phyloP scores from a whole-genome alignment of 2,797 vertebrate genomes.

The Artibeus jamaicensis region DNA sequence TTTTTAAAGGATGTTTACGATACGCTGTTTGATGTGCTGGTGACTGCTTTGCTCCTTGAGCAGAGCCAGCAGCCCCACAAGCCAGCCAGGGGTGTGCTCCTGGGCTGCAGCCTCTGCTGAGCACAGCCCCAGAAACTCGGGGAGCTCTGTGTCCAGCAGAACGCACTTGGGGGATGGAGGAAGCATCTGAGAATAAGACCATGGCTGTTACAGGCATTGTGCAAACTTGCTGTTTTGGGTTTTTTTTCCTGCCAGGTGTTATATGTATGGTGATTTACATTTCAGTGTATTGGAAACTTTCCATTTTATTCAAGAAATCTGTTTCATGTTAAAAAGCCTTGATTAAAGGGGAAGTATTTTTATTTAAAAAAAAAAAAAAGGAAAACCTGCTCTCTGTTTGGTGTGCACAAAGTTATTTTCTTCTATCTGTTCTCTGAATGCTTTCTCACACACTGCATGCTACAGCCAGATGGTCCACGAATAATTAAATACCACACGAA shows the following conservation, averaged over 20 bases:
- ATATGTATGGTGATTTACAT: conserved; percentile 50
- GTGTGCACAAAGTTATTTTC: not conserved
- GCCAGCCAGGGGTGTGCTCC: not conserved
- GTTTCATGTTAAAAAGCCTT: conserved; percentile 64
- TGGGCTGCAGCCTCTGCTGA: not conserved
- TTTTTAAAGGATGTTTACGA: conserved; percentile 63
- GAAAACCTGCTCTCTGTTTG: not conserved
- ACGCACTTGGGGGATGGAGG: not conserved
- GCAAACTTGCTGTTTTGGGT: conserved; percentile 17
- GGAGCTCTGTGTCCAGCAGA: not conserved
- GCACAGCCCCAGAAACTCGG: not conserved
- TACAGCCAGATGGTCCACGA: not conserved
- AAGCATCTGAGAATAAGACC: not conserved
- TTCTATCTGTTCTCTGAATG: not conserved
- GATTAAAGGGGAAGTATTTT: conserved; percentile 72
- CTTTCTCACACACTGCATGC: not conserved
- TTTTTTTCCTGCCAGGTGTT: conserved; percentile 34
- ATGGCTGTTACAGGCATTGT: not conserved
- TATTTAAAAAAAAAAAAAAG: too few relatives aligned
- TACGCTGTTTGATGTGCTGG: conserved; percentile 51
- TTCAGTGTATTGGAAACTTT: conserved; percentile 64
- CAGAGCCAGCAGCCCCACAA: not conserved
- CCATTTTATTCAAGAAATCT: conserved; percentile 70
- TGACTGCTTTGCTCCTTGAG: conserved; percentile 35
- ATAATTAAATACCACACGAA: not conserved